A percentile compares a stretch with the other conserved stretches of the same genome.
These are phyloP conservation scores for Neopelma chrysocephalum DNA, from an alignment of 2,797 vertebrate species.

Conservation along the genomic window DNA sequence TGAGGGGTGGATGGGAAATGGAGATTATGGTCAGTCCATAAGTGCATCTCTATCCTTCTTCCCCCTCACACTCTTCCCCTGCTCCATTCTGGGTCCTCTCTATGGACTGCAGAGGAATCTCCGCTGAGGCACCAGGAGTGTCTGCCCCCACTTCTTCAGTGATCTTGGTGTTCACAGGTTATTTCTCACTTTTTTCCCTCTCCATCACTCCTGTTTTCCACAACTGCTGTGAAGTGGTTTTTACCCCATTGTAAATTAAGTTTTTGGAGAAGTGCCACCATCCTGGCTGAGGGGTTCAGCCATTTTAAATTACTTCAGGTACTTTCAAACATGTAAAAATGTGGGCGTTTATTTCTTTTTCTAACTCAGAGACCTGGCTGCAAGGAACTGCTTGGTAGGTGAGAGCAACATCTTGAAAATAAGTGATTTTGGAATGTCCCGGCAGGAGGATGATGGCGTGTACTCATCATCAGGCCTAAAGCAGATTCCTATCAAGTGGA, in stretches of 20 bases:
- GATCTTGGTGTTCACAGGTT: neutral
- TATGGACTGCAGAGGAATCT: neutral
- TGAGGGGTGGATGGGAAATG: neutral
- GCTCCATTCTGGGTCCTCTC: neutral
- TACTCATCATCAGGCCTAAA: constrained; percentile 97
- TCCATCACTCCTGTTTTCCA: neutral
- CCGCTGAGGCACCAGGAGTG: neutral
- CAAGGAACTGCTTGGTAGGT: constrained; percentile 94
- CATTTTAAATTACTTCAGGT: neutral
- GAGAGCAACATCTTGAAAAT: constrained; percentile 93
- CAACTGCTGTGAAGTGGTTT: neutral
- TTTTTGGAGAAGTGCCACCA: fast-evolving
- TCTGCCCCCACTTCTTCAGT: fast-evolving
- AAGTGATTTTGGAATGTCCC: constrained; percentile 98
- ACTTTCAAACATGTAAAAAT: constrained; percentile 42
- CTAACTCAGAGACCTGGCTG: constrained; percentile 89
- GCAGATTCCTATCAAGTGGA: constrained; percentile 99
- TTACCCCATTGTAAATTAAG: neutral
- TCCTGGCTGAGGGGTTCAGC: neutral
- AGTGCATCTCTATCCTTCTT: neutral
- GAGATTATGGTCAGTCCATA: fast-evolving
- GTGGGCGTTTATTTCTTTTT: constrained; percentile 44
- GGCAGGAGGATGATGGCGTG: constrained; percentile 95
- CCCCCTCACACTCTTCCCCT: neutral
- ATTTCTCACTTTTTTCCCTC: neutral